Conservation (phyloP, 2,113 vertebrate species). For the Seriola dumerili region DNA sequence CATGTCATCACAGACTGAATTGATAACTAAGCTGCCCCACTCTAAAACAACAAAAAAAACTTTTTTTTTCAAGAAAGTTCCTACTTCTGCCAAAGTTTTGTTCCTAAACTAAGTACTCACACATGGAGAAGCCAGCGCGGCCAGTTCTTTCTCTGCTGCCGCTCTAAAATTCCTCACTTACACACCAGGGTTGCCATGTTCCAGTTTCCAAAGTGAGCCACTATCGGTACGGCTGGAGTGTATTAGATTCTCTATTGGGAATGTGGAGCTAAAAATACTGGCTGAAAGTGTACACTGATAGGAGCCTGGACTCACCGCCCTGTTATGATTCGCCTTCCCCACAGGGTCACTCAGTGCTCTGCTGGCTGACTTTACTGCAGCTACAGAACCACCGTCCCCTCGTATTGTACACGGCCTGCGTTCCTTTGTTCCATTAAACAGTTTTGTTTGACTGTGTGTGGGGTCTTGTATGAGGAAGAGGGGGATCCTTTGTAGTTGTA, state of each 20-base stretch:
- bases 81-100: constrained; percentile 29
- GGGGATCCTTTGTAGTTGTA: constrained; percentile 22
- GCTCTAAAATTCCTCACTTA: constrained; percentile 72
- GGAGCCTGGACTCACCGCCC: constrained; percentile 62
- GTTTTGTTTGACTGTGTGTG: constrained; percentile 16
- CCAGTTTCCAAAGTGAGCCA: constrained; percentile 72
- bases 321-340: constrained; percentile 61
- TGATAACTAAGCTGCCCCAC: background rate
- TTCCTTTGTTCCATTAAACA: constrained; percentile 19
- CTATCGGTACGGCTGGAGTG: constrained; percentile 71
- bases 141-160: constrained; percentile 38
- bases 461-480: background rate
- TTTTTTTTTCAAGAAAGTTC: background rate
- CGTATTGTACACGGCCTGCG: background rate
- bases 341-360: constrained; percentile 63
- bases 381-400: constrained; percentile 39
- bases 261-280: constrained; percentile 85
- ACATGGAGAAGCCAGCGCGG: constrained; percentile 18
- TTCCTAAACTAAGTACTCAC: constrained; percentile 45
- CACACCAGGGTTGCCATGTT: constrained; percentile 68
- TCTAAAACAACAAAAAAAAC: background rate
- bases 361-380: constrained; percentile 35
- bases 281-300: constrained; percentile 80
- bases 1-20: background rate
- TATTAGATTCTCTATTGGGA: constrained; percentile 84